These are phyloP conservation scores for Cancer borealis DNA, from an alignment of 2,888 invertebrate species.

Conservation along the genomic window DNA sequence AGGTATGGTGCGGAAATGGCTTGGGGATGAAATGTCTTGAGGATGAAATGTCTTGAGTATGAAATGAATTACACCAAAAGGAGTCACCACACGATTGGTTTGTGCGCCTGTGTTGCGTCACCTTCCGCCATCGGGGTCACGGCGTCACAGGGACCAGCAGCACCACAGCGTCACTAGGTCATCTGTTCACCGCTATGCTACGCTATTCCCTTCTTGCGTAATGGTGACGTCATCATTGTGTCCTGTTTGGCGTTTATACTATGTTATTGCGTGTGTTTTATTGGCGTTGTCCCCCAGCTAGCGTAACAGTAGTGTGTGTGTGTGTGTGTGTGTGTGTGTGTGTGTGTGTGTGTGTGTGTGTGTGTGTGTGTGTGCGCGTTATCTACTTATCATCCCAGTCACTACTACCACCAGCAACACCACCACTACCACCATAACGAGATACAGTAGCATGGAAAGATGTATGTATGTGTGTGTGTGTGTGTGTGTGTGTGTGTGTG, in stretches of 20 bases:
- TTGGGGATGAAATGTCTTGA: too few relatives aligned
- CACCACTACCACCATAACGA: too few relatives aligned
- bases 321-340: background rate
- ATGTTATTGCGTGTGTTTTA: background rate
- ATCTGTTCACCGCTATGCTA: background rate
- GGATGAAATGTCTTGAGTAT: too few relatives aligned
- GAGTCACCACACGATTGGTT: background rate
- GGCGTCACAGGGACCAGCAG: background rate
- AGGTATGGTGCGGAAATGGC: background rate
- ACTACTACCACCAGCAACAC: too few relatives aligned
- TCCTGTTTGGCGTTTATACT: too few relatives aligned
- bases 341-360: background rate
- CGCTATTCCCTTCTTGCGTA: background rate
- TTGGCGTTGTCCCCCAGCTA: background rate
- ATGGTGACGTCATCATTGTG: background rate
- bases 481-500: conserved; percentile 20
- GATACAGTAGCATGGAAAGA: too few relatives aligned
- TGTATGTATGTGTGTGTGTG: conserved; percentile 20
- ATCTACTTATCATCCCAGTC: too few relatives aligned
- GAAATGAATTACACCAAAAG: background rate
- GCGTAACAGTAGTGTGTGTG: too few relatives aligned
- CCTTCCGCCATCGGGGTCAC: background rate
- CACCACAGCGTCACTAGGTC: too few relatives aligned
- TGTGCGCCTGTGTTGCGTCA: background rate
- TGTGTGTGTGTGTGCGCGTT: background rate